Percentiles rank a stretch among this genome's conserved stretches.
phyloP scores from a whole-genome alignment of 37 sponge, comb jelly and placozoan species.

The Ephydatia muelleri region DNA sequence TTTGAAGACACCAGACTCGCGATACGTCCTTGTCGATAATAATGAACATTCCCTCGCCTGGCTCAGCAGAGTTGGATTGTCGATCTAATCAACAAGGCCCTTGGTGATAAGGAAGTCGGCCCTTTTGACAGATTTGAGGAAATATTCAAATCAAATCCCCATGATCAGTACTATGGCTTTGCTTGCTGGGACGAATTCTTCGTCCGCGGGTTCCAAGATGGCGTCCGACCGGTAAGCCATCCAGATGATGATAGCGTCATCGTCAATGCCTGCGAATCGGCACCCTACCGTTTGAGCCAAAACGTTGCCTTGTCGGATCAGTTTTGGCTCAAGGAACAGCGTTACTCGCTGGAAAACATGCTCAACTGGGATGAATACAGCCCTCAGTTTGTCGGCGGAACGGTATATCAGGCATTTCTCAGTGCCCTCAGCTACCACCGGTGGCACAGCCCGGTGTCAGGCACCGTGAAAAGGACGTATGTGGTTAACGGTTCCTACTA shows the following conservation, averaged over 20 bases:
- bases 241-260: constrained; percentile 37
- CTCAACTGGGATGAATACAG: constrained; percentile 9
- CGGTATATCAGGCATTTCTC: constrained; percentile 59
- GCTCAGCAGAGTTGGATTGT: too few species aligned
- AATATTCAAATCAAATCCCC: too few species aligned
- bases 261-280: constrained; percentile 49
- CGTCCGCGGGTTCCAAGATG: constrained; percentile 26
- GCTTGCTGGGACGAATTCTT: constrained; percentile 56
- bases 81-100: too few species aligned
- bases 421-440: constrained; percentile 58
- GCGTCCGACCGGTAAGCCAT: constrained; percentile 37
- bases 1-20: constrained; percentile 23
- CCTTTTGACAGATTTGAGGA: constrained; percentile 15
- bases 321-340: constrained; percentile 47
- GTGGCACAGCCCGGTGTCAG: constrained; percentile 65
- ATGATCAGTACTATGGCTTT: constrained; percentile 44
- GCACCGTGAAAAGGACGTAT: constrained; percentile 36
- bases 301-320: constrained; percentile 15
- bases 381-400: constrained; percentile 42
- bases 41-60: too few species aligned
- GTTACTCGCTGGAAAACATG: constrained; percentile 28
- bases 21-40: constrained; percentile 50
- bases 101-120: constrained; percentile 14
- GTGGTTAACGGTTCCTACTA: constrained; percentile 39
- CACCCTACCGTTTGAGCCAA: constrained; percentile 19